phyloP scores from a whole-genome alignment of 2,113 vertebrate species.

The Gopherus evgoodei region DNA sequence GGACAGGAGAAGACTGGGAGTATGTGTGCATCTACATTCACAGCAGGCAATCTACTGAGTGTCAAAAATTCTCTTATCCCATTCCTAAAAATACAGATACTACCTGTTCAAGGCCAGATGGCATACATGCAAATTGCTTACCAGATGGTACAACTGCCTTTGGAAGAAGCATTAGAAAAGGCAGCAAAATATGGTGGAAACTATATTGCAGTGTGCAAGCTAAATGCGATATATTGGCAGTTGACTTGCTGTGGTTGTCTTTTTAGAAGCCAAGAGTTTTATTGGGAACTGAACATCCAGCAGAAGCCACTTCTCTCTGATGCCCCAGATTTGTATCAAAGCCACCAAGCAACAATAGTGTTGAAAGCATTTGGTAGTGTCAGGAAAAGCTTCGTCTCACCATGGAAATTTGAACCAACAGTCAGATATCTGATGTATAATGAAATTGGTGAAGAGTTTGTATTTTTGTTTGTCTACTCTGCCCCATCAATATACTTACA shows the following conservation, averaged over 20 bases:
- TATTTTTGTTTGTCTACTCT: not conserved
- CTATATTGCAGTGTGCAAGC: not conserved
- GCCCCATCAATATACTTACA: not conserved
- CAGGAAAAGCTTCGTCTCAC: not conserved
- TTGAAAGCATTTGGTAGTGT: accelerated
- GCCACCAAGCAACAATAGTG: not conserved
- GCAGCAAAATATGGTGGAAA: constrained; percentile 22
- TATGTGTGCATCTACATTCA: not conserved
- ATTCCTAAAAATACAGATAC: not conserved
- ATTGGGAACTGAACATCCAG: not conserved
- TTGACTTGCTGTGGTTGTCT: not conserved
- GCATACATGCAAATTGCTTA: not conserved
- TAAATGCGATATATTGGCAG: not conserved
- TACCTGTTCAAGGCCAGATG: not conserved
- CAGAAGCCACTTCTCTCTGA: not conserved
- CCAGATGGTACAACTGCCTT: constrained; percentile 24
- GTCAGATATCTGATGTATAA: not conserved
- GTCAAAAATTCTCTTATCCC: not conserved
- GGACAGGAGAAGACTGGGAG: not conserved
- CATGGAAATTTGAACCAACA: not conserved
- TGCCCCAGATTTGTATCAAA: not conserved
- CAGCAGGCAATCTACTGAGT: not conserved
- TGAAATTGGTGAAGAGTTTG: constrained; percentile 5
- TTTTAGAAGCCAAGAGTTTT: constrained; percentile 8
- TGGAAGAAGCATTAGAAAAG: not conserved